Percentiles rank a stretch among this genome's conserved stretches.
Conservation (phyloP, 2,113 vertebrate genomes). For the Halichoerus grypus region DNA sequence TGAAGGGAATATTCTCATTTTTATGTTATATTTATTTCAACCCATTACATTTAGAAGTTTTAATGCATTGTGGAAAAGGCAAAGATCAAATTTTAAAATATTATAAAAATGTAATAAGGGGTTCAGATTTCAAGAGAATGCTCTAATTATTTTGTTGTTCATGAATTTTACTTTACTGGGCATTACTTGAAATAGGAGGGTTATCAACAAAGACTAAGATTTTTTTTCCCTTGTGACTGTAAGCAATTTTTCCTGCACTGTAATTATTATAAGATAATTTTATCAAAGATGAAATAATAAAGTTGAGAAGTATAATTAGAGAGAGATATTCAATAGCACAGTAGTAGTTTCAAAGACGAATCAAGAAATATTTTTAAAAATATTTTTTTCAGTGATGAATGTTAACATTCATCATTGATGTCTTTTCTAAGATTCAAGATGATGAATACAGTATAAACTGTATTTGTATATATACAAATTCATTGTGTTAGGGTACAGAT, state of each 20-base stretch:
- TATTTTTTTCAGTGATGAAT: neutral
- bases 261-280: conserved; percentile 40
- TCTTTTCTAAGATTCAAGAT: neutral
- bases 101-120: neutral
- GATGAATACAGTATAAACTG: neutral
- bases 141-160: neutral
- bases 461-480: neutral
- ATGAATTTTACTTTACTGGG: conserved; percentile 35
- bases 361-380: neutral
- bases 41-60: neutral
- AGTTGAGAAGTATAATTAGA: conserved; percentile 13
- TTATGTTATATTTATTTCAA: neutral
- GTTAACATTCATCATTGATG: neutral
- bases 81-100: neutral
- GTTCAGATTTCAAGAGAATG: neutral
- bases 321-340: neutral
- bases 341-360: neutral
- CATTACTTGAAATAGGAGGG: neutral
- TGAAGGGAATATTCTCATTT: neutral
- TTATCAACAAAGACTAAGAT: neutral
- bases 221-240: neutral
- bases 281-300: conserved; percentile 50
- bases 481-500: neutral
- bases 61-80: neutral
- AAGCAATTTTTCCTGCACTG: neutral